Base-by-base conservation (phyloP, 2,113 vertebrate species). In the Hydrochoerus hydrochaeris region DNA sequence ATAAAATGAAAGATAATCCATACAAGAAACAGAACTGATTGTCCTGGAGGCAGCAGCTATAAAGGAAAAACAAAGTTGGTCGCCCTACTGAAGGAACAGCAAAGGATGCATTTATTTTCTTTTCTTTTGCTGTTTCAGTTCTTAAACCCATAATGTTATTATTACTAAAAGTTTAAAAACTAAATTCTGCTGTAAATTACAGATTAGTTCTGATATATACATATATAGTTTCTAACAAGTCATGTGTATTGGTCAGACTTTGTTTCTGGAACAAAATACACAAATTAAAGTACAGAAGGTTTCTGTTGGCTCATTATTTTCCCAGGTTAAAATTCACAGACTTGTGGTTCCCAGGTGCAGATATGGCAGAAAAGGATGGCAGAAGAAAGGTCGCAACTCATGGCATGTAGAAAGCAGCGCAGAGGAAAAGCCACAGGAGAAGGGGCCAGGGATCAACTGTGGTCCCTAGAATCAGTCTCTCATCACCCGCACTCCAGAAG, bases 101-200 rank as follows among this genome's bases (percentile, higher is more conserved):
- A 73, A 26, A 73, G 38, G 20, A 5, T 41, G 7, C 38, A 41
- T 73, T 41, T 6, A 32, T 67, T 67, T 67, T 17, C 14, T 67
- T 67, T 41, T 46, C 41, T 77, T 77, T 77, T 77, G 11, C 24
- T 77, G 12, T 6, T 73, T 77, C 24, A 28, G 11, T 60, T 84
- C 73, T 73, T 95, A 69, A 97, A 98, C 41, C 41, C 44, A n/a
- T 57, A 89, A 0, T 97, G 96, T 96, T 92, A 78, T 65, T 98
- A 93, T 96, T 80, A 83, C 52, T 85, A 95, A 52, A 52, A 8
- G 10, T 52, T 71, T 54, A 77, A 88, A 63, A 92, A 96, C 95
- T 84, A 71, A 71, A 71, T 22, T 22, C 54, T 1, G 0, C 80
- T 78, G 77, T 0, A 0, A 10, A 90, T 69, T 0, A 30, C 82